Conservation (phyloP, 1,140 invertebrate species). For the Hycleus phaleratus region DNA sequence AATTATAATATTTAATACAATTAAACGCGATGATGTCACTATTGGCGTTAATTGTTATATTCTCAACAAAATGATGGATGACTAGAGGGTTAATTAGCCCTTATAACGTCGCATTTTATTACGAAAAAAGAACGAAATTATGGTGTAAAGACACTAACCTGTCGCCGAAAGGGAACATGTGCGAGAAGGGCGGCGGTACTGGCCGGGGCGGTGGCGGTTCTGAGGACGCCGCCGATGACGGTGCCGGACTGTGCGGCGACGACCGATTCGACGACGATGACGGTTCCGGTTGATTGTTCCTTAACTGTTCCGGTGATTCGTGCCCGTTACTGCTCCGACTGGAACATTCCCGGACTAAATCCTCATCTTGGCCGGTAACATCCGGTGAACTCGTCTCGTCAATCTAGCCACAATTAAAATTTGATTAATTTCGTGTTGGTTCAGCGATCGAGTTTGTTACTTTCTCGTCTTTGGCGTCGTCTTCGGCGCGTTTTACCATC, state of each 20-base stretch:
- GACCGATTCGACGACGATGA: conserved; percentile 25
- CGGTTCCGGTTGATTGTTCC: conserved; percentile 23
- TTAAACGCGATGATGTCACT: conserved; percentile 1
- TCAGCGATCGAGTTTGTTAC: conserved; percentile 27
- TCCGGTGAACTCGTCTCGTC: conserved; percentile 26
- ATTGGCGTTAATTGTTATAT: neutral
- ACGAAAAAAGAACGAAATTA: too few relatives aligned
- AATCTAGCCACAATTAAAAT: too few relatives aligned
- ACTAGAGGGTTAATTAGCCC: too few relatives aligned
- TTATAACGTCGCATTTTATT: too few relatives aligned
- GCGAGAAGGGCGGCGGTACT: conserved; percentile 31
- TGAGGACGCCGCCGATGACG: conserved; percentile 31
- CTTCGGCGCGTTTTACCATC: conserved; percentile 45
- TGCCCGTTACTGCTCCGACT: conserved; percentile 31
- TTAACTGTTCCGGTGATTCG: conserved; percentile 29
- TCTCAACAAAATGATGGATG: too few relatives aligned
- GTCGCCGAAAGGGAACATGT: conserved; percentile 38
- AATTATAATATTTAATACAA: too few relatives aligned
- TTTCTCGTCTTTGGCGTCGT: conserved; percentile 44
- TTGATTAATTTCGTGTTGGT: too few relatives aligned
- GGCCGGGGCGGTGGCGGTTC: conserved; percentile 31
- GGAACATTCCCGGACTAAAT: conserved; percentile 30
- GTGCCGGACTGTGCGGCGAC: conserved; percentile 35
- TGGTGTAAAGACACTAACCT: conserved; percentile 23
- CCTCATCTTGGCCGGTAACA: conserved; percentile 27